Evolutionary conservation across 1,140 invertebrate genomes (phyloP).

Genomic region (Triops cancriformis): DNA sequence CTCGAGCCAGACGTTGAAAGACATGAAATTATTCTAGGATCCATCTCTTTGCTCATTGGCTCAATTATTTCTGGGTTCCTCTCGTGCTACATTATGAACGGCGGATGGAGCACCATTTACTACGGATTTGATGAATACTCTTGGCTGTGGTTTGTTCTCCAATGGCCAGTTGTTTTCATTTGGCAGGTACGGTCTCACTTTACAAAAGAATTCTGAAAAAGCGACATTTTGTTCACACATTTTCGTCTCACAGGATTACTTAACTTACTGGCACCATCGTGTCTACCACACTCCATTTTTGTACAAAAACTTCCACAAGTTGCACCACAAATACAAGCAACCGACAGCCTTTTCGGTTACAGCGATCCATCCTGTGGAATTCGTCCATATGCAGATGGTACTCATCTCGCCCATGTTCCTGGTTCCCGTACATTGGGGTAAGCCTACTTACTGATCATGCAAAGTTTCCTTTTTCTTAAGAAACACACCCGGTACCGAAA

Average conservation of each 20-base stretch:
- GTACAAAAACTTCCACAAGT: constrained; percentile 62
- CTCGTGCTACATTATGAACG: constrained; percentile 57
- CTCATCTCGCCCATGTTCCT: constrained; percentile 43
- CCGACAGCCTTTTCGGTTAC: constrained; percentile 64
- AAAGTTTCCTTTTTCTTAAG: background rate
- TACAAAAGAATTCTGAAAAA: constrained; percentile 2
- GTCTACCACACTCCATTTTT: constrained; percentile 57
- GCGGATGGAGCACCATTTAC: constrained; percentile 55
- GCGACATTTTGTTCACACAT: constrained; percentile 30
- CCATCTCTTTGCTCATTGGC: constrained; percentile 48
- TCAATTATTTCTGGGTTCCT: constrained; percentile 48
- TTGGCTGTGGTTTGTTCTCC: constrained; percentile 54
- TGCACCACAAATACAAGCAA: constrained; percentile 65
- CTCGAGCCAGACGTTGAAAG: constrained; percentile 53
- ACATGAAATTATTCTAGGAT: constrained; percentile 57
- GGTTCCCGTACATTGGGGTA: constrained; percentile 54
- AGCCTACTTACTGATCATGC: constrained; percentile 38
- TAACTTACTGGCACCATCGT: constrained; percentile 57
- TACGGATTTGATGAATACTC: constrained; percentile 53
- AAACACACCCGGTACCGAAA: background rate
- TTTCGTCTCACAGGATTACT: constrained; percentile 48
- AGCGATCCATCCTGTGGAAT: constrained; percentile 61
- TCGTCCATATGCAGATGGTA: constrained; percentile 48
- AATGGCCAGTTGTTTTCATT: constrained; percentile 54
- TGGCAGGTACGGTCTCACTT: constrained; percentile 43